phyloP scores from a whole-genome alignment of 2,113 vertebrate species.

The Marcusenius ussheri region DNA sequence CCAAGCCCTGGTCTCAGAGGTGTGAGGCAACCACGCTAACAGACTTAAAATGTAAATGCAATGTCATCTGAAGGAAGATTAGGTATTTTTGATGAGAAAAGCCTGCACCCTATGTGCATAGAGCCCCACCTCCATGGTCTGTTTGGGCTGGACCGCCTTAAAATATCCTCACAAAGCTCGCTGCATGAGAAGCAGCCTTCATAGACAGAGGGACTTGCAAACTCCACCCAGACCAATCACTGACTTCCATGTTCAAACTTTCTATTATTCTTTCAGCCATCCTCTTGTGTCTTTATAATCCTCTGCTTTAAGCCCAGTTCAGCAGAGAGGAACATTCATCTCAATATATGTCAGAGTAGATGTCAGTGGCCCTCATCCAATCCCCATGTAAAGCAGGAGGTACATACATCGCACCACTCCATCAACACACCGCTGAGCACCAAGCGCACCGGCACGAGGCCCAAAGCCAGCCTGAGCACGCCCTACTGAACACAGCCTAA shows the following conservation, averaged over 20 bases:
- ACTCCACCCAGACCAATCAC: not conserved
- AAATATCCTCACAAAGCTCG: not conserved
- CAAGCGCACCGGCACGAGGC: not conserved
- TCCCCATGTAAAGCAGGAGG: slow-evolving; percentile 4
- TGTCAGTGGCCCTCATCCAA: slow-evolving; percentile 1
- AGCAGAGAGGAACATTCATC: slow-evolving; percentile 9
- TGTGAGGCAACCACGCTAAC: not conserved
- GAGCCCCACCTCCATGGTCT: not conserved
- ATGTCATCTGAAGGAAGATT: not conserved
- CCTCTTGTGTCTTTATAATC: slow-evolving; percentile 10
- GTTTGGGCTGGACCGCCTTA: not conserved
- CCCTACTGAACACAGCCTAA: slow-evolving; percentile 5
- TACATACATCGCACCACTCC: not conserved
- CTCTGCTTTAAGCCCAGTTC: slow-evolving; percentile 1
- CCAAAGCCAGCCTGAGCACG: not conserved
- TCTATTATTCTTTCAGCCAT: slow-evolving; percentile 8
- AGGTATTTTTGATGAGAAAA: not conserved
- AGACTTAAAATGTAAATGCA: not conserved
- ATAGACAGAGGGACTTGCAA: not conserved
- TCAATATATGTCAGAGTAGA: slow-evolving; percentile 10
- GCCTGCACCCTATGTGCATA: not conserved
- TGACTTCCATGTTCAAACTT: slow-evolving; percentile 8
- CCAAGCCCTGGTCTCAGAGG: not conserved
- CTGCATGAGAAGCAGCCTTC: not conserved
- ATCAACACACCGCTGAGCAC: slow-evolving; percentile 7